Evolutionary conservation across 1,140 invertebrate species (phyloP), one percentile per base, ranked within the genome.

Genomic region (Trichogramma pretiosum): DNA sequence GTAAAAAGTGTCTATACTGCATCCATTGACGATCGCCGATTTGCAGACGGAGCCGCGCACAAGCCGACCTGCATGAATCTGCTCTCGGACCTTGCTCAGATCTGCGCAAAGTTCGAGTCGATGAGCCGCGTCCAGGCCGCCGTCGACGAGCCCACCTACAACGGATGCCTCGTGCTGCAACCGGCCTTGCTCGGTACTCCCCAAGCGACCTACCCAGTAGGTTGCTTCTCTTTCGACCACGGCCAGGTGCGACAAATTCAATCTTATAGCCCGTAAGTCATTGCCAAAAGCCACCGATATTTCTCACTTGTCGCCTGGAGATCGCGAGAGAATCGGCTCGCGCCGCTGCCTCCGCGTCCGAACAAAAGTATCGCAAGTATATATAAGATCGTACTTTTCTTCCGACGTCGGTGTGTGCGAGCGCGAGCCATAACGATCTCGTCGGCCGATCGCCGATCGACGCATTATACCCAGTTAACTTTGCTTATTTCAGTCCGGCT

Each of bases 1-100:
- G n/a, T n/a, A n/a, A n/a, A n/a, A n/a, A n/a, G n/a, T n/a, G n/a
- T n/a, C n/a, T n/a, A n/a, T n/a, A n/a, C n/a, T n/a, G n/a, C n/a
- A n/a, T n/a, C n/a, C n/a, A n/a, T n/a, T n/a, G n/a, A n/a, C n/a
- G n/a, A n/a, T n/a, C n/a, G n/a, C 32, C 14, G 36, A 0, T 23
- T 38, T 38, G 36, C 47, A 63, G 63, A 53, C 26, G 67, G 65
- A n/a, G 67, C 65, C n/a, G 70, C 64, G 21, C 67, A 62, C 44
- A 67, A 62, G 36, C 68, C 68, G 13, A 71, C 73, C 1, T 77
- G 74, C 52, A 75, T 77, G 70, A 70, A 74, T 56, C 54, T 77
- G 0, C 60, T 77, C 17, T 68, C 72, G 3, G 73, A 74, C 49
- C 50, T 76, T 56, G 74, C 73, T 34, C 73, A 77, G 46, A 65